Conservation (phyloP, 2,888 invertebrate genomes). For the Andrena praecox region DNA sequence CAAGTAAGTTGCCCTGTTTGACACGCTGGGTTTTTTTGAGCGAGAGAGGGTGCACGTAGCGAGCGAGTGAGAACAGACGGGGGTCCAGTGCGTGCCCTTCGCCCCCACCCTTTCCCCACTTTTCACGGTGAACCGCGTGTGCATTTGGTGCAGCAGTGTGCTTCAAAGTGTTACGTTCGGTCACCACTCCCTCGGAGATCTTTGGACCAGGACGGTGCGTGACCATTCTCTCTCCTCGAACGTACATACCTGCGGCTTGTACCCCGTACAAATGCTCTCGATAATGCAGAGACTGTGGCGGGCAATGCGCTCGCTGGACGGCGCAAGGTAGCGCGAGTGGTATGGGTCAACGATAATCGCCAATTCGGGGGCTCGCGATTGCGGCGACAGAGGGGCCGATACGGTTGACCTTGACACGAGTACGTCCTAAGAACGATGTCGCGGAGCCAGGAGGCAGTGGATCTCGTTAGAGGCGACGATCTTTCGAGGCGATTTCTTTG, state of each 20-base stretch:
- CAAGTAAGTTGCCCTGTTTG: slow-evolving; percentile 64
- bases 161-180: slow-evolving; percentile 61
- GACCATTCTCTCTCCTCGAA: neutral
- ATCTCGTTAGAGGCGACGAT: neutral
- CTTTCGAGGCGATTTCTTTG: neutral
- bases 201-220: slow-evolving; percentile 22
- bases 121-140: slow-evolving; percentile 59
- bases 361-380: too few relatives aligned
- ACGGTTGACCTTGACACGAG: slow-evolving; percentile 47
- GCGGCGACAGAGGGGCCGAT: neutral
- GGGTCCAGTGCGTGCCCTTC: slow-evolving; percentile 42
- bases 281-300: neutral
- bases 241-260: neutral
- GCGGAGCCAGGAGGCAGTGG: neutral
- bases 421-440: neutral
- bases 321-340: neutral
- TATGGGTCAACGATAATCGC: slow-evolving; percentile 1
- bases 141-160: slow-evolving; percentile 67
- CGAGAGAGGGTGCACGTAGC: slow-evolving; percentile 26
- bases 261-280: too few relatives aligned
- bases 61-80: slow-evolving; percentile 40
- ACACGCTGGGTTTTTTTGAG: slow-evolving; percentile 37
- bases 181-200: slow-evolving; percentile 27
- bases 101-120: neutral
- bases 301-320: neutral